phyloP scores from a whole-genome alignment of 2,797 vertebrate species.

The Peromyscus melanophrys region DNA sequence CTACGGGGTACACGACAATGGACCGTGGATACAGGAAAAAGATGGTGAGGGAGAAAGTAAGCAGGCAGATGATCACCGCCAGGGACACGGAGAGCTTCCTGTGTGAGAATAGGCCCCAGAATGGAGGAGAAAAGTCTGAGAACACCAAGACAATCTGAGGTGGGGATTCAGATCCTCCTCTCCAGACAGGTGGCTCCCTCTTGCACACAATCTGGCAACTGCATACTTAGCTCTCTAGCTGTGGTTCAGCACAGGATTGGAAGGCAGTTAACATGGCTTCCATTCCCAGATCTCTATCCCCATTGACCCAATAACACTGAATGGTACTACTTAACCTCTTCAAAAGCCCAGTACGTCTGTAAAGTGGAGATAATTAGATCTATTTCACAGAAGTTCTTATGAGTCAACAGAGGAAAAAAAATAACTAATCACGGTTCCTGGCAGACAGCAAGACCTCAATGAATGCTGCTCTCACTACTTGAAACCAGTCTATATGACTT shows the following conservation, averaged over 20 bases:
- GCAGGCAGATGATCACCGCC: constrained; percentile 91
- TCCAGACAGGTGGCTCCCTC: not conserved
- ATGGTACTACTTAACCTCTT: not conserved
- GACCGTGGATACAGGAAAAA: constrained; percentile 96
- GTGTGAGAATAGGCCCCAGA: constrained; percentile 64
- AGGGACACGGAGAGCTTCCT: constrained; percentile 94
- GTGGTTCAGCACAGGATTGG: not conserved
- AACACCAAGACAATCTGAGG: not conserved
- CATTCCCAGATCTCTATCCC: not conserved
- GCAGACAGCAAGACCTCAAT: not conserved
- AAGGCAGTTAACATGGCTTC: not conserved
- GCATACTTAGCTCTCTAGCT: not conserved
- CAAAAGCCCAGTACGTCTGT: not conserved
- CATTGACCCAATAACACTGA: not conserved
- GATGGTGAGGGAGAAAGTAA: constrained; percentile 89
- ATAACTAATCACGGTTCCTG: not conserved
- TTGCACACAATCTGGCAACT: not conserved
- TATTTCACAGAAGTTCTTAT: not conserved
- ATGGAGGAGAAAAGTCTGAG: constrained; percentile 9
- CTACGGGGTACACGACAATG: constrained; percentile 89
- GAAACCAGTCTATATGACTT: not conserved
- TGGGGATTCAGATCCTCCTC: not conserved
- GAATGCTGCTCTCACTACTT: not conserved
- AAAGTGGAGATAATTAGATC: not conserved
- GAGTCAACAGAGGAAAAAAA: not conserved